These are phyloP conservation scores for Poecilobothrus nobilitatus DNA, from an alignment of 2,888 invertebrate genomes.

Conservation along the genomic window DNA sequence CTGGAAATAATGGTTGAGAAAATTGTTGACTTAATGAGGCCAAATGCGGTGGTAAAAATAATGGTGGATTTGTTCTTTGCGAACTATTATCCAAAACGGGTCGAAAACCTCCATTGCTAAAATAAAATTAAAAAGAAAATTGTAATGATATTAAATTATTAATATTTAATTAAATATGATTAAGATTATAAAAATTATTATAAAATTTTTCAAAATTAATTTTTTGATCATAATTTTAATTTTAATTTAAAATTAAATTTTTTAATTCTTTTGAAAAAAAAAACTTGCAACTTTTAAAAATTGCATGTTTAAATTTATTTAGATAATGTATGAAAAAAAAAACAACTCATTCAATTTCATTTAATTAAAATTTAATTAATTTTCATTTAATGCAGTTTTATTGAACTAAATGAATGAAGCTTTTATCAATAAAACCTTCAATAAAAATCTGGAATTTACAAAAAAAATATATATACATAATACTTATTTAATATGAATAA, in stretches of 20 bases:
- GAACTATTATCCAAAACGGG: slow-evolving; percentile 51
- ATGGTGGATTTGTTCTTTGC: slow-evolving; percentile 55
- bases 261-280: too few species aligned
- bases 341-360: too few species aligned
- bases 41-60: slow-evolving; percentile 77
- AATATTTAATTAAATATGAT: background rate
- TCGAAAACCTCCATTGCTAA: slow-evolving; percentile 51
- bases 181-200: too few species aligned
- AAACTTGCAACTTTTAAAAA: too few species aligned
- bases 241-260: too few species aligned
- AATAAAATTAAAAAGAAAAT: background rate
- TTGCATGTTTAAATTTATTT: too few species aligned
- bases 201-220: too few species aligned
- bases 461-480: too few species aligned
- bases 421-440: slow-evolving; percentile 6
- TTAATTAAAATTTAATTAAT: slow-evolving; percentile 1
- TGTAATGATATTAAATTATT: background rate
- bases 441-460: background rate
- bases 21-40: slow-evolving; percentile 64
- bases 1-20: slow-evolving; percentile 72
- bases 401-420: background rate
- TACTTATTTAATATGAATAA: too few species aligned
- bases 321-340: too few species aligned
- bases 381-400: background rate
- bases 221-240: too few species aligned